Percentiles rank a stretch among this genome's conserved stretches.
phyloP scores from a whole-genome alignment of 1,140 invertebrate species.

The Leptonema lineaticorne region DNA sequence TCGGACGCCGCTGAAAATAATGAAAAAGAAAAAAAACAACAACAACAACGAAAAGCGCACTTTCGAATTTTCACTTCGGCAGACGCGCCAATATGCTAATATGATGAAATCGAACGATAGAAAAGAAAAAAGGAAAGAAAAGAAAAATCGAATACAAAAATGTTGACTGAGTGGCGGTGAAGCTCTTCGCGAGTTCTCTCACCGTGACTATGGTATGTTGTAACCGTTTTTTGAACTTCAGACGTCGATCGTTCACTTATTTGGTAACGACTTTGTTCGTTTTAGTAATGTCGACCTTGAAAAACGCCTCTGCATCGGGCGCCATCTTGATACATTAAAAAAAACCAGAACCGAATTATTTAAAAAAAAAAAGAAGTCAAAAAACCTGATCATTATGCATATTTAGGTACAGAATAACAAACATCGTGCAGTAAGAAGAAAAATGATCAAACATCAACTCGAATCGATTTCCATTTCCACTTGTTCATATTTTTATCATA shows the following conservation, averaged over 20 bases:
- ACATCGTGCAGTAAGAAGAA: too few species aligned
- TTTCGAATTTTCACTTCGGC: neutral
- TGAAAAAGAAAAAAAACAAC: neutral
- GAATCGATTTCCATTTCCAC: too few species aligned
- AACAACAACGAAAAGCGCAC: neutral
- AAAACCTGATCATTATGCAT: neutral
- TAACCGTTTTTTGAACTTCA: conserved; percentile 30
- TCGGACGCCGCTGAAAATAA: neutral
- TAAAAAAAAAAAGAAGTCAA: neutral
- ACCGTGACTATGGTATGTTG: conserved; percentile 17
- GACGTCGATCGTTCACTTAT: conserved; percentile 26
- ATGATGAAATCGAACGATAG: neutral
- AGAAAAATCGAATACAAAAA: too few species aligned
- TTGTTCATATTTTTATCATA: too few species aligned
- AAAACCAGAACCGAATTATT: conserved; percentile 13
- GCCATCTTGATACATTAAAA: neutral
- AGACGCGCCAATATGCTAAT: neutral
- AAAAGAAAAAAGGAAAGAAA: too few species aligned
- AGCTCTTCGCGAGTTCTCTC: too few species aligned
- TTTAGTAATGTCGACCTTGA: conserved; percentile 22
- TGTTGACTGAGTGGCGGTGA: too few species aligned
- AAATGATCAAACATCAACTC: neutral
- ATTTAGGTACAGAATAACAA: neutral
- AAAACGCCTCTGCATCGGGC: neutral
- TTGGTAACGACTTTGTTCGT: conserved; percentile 22